These are phyloP conservation scores for Hydrolagus affinis DNA, from an alignment of 2,113 vertebrate species.

Conservation along the genomic window DNA sequence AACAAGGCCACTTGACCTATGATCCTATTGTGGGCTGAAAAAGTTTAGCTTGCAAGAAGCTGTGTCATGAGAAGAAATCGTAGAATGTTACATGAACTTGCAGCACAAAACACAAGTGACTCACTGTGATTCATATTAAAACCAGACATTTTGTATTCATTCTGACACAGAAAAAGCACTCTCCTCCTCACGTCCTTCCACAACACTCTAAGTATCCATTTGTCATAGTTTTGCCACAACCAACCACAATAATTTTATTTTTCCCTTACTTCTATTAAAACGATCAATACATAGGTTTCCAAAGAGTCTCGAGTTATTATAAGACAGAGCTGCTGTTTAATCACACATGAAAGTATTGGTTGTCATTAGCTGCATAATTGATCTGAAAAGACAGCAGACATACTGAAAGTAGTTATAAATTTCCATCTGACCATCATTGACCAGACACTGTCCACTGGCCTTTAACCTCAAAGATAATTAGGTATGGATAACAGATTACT, in stretches of 20 bases:
- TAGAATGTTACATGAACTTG: not conserved
- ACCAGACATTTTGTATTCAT: not conserved
- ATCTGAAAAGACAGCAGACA: constrained; percentile 57
- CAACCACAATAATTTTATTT: constrained; percentile 74
- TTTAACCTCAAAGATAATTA: constrained; percentile 64
- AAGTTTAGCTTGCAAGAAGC: no score
- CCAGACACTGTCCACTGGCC: constrained; percentile 53
- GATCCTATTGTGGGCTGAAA: not conserved
- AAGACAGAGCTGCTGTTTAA: constrained; percentile 73
- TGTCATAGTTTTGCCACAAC: constrained; percentile 70
- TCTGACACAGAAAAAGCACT: constrained; percentile 13
- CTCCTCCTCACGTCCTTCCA: constrained; percentile 38
- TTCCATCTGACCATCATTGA: constrained; percentile 52
- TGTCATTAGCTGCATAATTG: constrained; percentile 70
- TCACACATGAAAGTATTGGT: constrained; percentile 78
- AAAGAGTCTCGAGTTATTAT: constrained; percentile 69
- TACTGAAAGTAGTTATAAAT: constrained; percentile 55
- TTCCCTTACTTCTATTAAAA: constrained; percentile 76
- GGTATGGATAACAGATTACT: constrained; percentile 64
- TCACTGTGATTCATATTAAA: constrained; percentile 6
- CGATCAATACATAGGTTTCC: constrained; percentile 80
- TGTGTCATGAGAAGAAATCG: constrained; percentile 1
- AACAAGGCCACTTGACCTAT: not conserved
- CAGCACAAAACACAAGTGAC: constrained; percentile 7
- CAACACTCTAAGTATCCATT: constrained; percentile 69